Evolutionary conservation across 2,797 vertebrate genomes (phyloP), one percentile per base, ranked within the genome.

Genomic region (Enoplosus armatus): DNA sequence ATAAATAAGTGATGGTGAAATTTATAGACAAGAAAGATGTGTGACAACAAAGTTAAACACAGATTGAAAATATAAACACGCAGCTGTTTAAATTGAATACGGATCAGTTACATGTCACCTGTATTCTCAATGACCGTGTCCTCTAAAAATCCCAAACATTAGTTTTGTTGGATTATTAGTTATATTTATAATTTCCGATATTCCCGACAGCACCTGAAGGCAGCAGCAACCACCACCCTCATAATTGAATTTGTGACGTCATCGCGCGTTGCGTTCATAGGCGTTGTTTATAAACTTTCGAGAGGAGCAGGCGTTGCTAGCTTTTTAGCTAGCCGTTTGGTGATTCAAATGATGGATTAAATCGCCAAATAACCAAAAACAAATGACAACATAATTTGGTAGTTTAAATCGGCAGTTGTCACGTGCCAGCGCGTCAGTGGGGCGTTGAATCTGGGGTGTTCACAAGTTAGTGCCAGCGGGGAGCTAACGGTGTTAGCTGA

Each of bases 221-320:
- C 72, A 66, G 5, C 72, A 45, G 12, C 26, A 8, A 1, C 18
- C 3, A 0, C 1, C 41, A 7, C 27, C 27, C 3, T 10, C 5
- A 2, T 24, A 1, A 0, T 0, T 18, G 5, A 2, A 3, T 0
- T 0, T 2, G 11, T 83, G 58, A 85, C 74, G 85, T 79, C 79
- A 80, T 0, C 6, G 2, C 53, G 58, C 24, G 9, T 1, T 39
- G 39, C 58, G 58, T 69, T n/a, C 11, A 8, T 0, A 1, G n/a
- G 16, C 7, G 26, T 27, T 69, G 63, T 77, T 74, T 55, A 60
- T 68, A 67, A 79, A 80, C 78, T 81, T 83, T 77, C 61, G 1
- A 60, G 2, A 14, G 22, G 2, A 16, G 39, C 26, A 0, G 62
- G 0, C 0, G 53, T 5, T 0, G 31, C 37, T 68, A 56, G 58